These are phyloP conservation scores for Atethmia centrago DNA, from an alignment of 2,888 invertebrate species.

Conservation along the genomic window DNA sequence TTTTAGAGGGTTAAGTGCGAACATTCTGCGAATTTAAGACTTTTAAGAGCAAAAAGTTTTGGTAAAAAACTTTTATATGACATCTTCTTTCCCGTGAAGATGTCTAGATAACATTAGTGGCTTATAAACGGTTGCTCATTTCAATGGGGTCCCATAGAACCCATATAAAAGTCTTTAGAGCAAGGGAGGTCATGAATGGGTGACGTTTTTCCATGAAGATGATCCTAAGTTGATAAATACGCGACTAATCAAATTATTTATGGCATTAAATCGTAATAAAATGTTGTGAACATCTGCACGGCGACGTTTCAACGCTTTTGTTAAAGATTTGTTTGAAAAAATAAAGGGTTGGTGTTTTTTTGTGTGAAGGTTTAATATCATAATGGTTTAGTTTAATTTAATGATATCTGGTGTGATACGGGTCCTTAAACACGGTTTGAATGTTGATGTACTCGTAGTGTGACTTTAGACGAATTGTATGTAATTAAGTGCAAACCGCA, in stretches of 20 bases:
- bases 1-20: conserved; percentile 5
- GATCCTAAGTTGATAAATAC: conserved; percentile 89
- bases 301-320: conserved; percentile 58
- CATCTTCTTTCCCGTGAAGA: conserved; percentile 82
- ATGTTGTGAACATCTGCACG: conserved; percentile 82
- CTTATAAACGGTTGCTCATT: conserved; percentile 87
- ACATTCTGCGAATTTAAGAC: not conserved
- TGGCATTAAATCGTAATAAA: conserved; percentile 88
- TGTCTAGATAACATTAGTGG: conserved; percentile 90
- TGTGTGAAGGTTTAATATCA: conserved; percentile 38
- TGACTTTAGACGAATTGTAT: conserved; percentile 13
- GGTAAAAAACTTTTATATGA: conserved; percentile 76
- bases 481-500: not conserved
- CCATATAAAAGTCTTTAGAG: conserved; percentile 71
- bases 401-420: conserved; percentile 40
- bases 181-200: conserved; percentile 77
- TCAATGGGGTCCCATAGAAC: conserved; percentile 74
- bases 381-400: conserved; percentile 33
- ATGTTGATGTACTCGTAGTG: not conserved
- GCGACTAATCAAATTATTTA: conserved; percentile 90
- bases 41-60: conserved; percentile 43
- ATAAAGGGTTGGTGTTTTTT: conserved; percentile 60
- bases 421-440: conserved; percentile 21
- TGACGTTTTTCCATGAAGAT: conserved; percentile 88
- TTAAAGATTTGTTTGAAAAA: conserved; percentile 39